These are phyloP conservation scores for Micropterix aruncella DNA, from an alignment of 2,888 invertebrate genomes.

Conservation along the genomic window DNA sequence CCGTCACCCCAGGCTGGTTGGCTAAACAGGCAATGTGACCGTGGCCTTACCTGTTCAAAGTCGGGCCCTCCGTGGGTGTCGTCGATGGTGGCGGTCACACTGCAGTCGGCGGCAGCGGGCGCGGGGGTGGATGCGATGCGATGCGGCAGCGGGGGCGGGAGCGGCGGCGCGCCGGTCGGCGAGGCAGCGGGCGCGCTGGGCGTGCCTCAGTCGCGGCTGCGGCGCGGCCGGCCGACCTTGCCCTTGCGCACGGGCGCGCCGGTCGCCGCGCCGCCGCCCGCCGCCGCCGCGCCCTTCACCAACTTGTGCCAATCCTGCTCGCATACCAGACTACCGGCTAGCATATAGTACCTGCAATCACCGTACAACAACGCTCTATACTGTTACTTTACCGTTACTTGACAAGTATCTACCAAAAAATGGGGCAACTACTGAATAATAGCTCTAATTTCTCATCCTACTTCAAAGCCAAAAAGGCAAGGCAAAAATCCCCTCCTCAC, in stretches of 20 bases:
- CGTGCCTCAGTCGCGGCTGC: constrained; percentile 73
- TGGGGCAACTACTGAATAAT: too few relatives aligned
- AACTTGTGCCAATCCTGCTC: constrained; percentile 94
- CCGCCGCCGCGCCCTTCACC: constrained; percentile 58
- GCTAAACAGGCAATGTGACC: constrained; percentile 2
- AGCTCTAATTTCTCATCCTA: too few relatives aligned
- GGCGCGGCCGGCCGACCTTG: constrained; percentile 77
- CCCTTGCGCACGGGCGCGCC: constrained; percentile 71
- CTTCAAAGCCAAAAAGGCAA: too few relatives aligned
- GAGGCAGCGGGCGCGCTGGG: constrained; percentile 15
- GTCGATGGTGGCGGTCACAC: constrained; percentile 3
- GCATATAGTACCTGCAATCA: constrained; percentile 73
- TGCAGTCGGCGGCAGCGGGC: constrained; percentile 2
- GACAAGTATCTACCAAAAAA: too few relatives aligned
- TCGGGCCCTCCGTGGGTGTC: constrained; percentile 9
- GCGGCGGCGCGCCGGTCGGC: constrained; percentile 14
- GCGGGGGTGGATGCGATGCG: constrained; percentile 27
- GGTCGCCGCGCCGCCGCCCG: constrained; percentile 43
- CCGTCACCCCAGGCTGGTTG: too few relatives aligned
- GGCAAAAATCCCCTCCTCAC: too few relatives aligned
- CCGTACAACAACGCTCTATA: constrained; percentile 8
- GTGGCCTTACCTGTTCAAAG: constrained; percentile 12
- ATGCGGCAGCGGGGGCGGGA: constrained; percentile 17
- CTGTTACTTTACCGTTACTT: too few relatives aligned
- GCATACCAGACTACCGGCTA: constrained; percentile 83